Evolutionary conservation across 1,140 invertebrate genomes (phyloP), one percentile per base, ranked within the genome.

Genomic region (Sinonovacula constricta): DNA sequence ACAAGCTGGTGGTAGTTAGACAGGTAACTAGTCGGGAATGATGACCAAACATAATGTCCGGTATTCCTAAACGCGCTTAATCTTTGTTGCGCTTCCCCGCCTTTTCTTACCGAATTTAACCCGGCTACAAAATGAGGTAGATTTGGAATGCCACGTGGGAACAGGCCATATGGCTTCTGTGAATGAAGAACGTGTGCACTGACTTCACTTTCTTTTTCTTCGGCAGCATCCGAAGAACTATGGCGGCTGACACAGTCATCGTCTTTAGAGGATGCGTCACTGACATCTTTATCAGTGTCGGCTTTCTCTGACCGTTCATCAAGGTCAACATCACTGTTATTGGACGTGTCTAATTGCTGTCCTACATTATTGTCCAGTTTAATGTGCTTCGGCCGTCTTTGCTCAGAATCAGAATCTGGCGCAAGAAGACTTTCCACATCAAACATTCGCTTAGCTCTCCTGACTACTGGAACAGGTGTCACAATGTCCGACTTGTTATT

Each of bases 341-440:
- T n/a, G n/a, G n/a, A n/a, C n/a, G n/a, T n/a, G n/a, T n/a, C n/a
- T n/a, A n/a, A n/a, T n/a, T n/a, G n/a, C n/a, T n/a, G n/a, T n/a
- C n/a, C n/a, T n/a, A n/a, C n/a, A n/a, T n/a, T n/a, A n/a, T 15
- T 59, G 28, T 14, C 28, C 15, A 59, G 3, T 59, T 59, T 12
- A 4, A 24, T n/a, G 0, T 31, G 22, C 22, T 59, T 54, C 59
- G 51, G 51, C 26, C 53, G 54, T 15, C 30, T 26, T 1, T 53
- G 92, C 95, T 90, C 94, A 94, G 83, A 97, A 98, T 75, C 34
- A 56, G 81, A 76, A 80, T 93, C 92, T 0, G 92, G 97, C 0
- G 97, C 97, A 0, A 99, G 91, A 0, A 99, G 92, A 0, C 96
- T 98, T 0, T 97, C 97, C 1, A 99, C 95, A 90, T 99, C 97